Evolutionary conservation across 2,113 vertebrate genomes (phyloP).

Genomic region (Pipra filicauda): DNA sequence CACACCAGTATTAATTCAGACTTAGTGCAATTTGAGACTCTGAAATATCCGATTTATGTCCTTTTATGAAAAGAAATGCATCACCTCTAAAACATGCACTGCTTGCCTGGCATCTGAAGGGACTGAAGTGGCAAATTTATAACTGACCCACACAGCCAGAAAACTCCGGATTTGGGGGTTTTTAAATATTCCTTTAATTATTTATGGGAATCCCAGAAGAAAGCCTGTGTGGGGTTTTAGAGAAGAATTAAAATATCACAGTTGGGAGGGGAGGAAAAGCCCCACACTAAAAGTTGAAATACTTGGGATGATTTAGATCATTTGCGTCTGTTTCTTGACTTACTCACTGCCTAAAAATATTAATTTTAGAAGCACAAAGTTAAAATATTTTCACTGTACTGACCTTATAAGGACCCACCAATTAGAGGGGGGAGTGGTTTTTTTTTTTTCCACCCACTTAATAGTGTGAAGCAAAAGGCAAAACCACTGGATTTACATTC

Average conservation of each 20-base stretch:
- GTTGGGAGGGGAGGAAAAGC: neutral
- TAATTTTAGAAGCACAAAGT: conserved; percentile 13
- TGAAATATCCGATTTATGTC: neutral
- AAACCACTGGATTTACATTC: neutral
- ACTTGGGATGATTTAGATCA: neutral
- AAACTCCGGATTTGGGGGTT: neutral
- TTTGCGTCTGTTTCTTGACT: neutral
- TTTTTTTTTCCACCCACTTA: neutral
- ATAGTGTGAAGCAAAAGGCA: neutral
- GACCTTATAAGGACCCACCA: neutral
- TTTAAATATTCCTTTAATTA: neutral
- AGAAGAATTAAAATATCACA: neutral
- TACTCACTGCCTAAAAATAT: neutral
- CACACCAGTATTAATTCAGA: neutral
- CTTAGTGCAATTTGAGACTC: neutral
- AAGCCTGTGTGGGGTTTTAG: neutral
- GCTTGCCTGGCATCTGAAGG: neutral
- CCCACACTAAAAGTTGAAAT: neutral
- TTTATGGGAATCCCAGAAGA: neutral
- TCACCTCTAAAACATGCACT: neutral
- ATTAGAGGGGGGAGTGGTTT: neutral
- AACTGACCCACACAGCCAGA: neutral
- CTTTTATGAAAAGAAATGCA: neutral
- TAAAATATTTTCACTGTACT: neutral
- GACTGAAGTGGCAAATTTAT: neutral